These are phyloP conservation scores for Forbesichthys papilliferus DNA, from an alignment of 2,113 vertebrate genomes.

Conservation along the genomic window DNA sequence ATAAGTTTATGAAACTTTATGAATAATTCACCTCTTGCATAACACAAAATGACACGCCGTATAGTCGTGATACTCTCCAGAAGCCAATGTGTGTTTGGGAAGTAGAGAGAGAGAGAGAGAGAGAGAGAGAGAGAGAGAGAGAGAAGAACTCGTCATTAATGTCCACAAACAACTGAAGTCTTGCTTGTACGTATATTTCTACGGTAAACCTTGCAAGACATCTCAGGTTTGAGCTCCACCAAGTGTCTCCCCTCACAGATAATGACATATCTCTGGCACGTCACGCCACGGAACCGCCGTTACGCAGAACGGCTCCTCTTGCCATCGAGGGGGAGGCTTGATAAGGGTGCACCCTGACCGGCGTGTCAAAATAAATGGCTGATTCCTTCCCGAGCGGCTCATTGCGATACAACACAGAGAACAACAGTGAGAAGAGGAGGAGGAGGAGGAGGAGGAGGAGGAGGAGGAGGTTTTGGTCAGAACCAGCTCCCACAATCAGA, in stretches of 20 bases:
- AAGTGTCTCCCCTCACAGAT: no score
- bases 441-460: constrained; percentile 7
- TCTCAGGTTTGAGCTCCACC: no score
- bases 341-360: constrained; percentile 13
- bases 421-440: background rate
- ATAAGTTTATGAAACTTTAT: constrained; percentile 1
- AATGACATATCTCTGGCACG: no score
- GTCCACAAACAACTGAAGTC: background rate
- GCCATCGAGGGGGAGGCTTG: no score
- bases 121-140: constrained; percentile 14
- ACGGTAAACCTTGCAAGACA: no score
- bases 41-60: background rate
- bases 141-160: background rate
- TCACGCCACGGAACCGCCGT: no score
- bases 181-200: no score
- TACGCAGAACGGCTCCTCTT: no score
- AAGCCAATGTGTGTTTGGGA: constrained; percentile 12
- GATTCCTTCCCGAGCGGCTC: background rate
- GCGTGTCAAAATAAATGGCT: constrained; percentile 35
- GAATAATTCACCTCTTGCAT: background rate
- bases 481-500: constrained; percentile 48
- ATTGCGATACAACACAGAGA: background rate
- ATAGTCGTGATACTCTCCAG: constrained; percentile 24
- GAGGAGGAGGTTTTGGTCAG: constrained; percentile 25
- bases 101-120: constrained; percentile 15